phyloP scores from a whole-genome alignment of 2,888 invertebrate genomes.

The Teleogryllus oceanicus region DNA sequence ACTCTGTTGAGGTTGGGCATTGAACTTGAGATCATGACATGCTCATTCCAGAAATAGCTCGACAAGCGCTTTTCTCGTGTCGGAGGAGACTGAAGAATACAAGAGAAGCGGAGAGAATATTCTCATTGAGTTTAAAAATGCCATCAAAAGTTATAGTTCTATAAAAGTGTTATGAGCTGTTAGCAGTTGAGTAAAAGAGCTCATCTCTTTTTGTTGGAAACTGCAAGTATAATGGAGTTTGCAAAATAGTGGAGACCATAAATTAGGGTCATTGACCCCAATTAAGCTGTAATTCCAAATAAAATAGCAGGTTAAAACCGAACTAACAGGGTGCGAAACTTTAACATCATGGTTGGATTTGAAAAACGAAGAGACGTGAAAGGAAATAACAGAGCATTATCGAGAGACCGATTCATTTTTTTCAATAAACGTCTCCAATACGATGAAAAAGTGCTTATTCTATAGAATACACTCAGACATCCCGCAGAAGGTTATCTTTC shows the following conservation, averaged over 20 bases:
- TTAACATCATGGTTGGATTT: neutral
- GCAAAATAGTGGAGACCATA: neutral
- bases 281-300: neutral
- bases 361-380: neutral
- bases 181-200: neutral
- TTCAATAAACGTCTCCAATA: too few species aligned
- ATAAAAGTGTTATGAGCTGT: neutral
- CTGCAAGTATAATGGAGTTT: neutral
- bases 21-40: too few species aligned
- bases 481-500: too few species aligned
- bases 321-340: neutral
- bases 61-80: neutral
- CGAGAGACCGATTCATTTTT: too few species aligned
- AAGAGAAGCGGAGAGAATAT: neutral
- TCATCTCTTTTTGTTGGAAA: neutral
- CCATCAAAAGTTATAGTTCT: constrained; percentile 18
- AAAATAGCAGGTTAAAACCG: neutral
- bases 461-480: too few species aligned
- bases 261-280: neutral
- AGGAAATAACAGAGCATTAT: neutral
- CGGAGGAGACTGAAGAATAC: neutral
- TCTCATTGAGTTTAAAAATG: neutral
- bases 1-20: too few species aligned
- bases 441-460: too few species aligned
- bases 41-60: neutral